phyloP scores from a whole-genome alignment of 2,888 invertebrate species.

The Eurytoma adleriae region DNA sequence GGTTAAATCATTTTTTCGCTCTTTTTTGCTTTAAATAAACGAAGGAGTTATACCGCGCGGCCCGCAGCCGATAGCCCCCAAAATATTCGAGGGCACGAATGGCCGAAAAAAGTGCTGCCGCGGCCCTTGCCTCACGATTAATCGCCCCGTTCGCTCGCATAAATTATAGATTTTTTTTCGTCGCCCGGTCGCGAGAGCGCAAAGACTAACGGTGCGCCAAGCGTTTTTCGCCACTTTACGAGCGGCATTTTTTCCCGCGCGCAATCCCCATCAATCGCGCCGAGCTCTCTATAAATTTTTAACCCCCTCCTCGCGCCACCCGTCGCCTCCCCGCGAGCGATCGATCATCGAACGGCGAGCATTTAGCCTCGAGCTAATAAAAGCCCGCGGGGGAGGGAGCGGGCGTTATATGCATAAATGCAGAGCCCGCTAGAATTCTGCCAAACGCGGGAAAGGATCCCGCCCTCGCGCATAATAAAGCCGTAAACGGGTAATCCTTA shows the following conservation, averaged over 20 bases:
- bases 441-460: constrained; percentile 65
- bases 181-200: not conserved
- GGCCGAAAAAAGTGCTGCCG: constrained; percentile 36
- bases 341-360: constrained; percentile 60
- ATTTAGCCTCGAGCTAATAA: constrained; percentile 47
- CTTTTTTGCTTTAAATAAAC: constrained; percentile 66
- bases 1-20: constrained; percentile 72
- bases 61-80: constrained; percentile 58
- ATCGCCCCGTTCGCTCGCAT: constrained; percentile 51
- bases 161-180: constrained; percentile 47
- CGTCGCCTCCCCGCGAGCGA: too few relatives aligned
- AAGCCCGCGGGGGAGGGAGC: constrained; percentile 12
- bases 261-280: constrained; percentile 21
- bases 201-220: constrained; percentile 40
- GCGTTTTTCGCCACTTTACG: constrained; percentile 45
- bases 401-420: not conserved
- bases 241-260: constrained; percentile 33
- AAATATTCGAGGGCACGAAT: constrained; percentile 65
- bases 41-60: constrained; percentile 57
- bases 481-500: constrained; percentile 75
- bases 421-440: constrained; percentile 68
- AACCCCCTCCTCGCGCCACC: too few relatives aligned
- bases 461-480: constrained; percentile 73
- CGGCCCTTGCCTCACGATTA: constrained; percentile 30
- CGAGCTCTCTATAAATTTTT: not conserved